These are phyloP conservation scores for Chymomyza amoena DNA, from an alignment of 2,888 invertebrate genomes.

Conservation along the genomic window DNA sequence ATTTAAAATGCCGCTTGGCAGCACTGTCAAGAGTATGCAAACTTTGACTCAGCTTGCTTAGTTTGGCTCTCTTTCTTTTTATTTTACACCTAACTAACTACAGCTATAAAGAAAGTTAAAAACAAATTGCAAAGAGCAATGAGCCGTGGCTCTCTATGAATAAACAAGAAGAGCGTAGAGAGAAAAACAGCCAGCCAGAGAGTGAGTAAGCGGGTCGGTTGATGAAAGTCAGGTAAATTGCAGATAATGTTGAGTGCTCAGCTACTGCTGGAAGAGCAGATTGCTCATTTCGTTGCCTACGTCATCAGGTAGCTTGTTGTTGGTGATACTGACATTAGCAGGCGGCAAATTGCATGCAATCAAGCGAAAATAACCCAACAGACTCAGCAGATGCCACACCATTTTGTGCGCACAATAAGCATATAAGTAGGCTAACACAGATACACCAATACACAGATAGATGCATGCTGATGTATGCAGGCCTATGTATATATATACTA, in stretches of 20 bases:
- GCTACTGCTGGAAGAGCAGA: conserved; percentile 31
- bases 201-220: neutral
- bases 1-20: too few relatives aligned
- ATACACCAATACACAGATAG: neutral
- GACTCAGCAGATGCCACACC: conserved; percentile 26
- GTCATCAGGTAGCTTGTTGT: conserved; percentile 34
- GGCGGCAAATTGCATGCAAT: conserved; percentile 69
- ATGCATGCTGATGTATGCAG: too few relatives aligned
- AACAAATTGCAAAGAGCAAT: conserved; percentile 27
- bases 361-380: conserved; percentile 64
- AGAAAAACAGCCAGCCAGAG: neutral
- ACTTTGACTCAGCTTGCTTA: too few relatives aligned
- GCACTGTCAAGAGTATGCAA: too few relatives aligned
- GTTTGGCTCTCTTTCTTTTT: too few relatives aligned
- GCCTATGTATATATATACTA: too few relatives aligned
- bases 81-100: neutral
- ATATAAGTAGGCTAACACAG: neutral
- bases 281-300: conserved; percentile 48
- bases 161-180: neutral
- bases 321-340: conserved; percentile 66
- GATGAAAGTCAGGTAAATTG: neutral
- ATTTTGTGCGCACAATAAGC: conserved; percentile 13
- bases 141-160: neutral
- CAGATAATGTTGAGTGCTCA: conserved; percentile 37
- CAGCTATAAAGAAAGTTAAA: conserved; percentile 12